phyloP scores from a whole-genome alignment of 2,888 invertebrate species.

The Tachina grossa region DNA sequence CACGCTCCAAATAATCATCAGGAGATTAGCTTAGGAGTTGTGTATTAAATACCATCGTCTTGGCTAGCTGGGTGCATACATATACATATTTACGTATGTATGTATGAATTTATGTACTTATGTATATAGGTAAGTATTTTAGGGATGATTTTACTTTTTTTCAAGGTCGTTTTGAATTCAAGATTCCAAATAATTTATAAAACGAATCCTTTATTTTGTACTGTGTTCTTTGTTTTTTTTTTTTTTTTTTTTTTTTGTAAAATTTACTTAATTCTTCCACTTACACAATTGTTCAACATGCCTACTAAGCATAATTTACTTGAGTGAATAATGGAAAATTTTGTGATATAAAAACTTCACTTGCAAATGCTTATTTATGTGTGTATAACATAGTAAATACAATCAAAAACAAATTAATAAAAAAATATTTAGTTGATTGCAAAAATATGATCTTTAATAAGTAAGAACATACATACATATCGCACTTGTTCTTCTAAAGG shows the following conservation, averaged over 20 bases:
- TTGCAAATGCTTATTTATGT: not conserved
- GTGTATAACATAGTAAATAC: not conserved
- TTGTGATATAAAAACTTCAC: constrained; percentile 48
- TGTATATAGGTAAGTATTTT: not conserved
- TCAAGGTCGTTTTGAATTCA: constrained; percentile 34
- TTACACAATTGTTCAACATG: constrained; percentile 24
- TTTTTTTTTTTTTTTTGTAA: constrained; percentile 9
- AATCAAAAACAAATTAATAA: constrained; percentile 12
- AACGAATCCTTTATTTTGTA: constrained; percentile 44
- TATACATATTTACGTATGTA: too few species aligned
- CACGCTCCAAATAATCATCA: too few species aligned
- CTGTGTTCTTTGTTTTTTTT: constrained; percentile 27
- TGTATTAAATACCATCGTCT: too few species aligned
- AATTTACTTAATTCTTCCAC: constrained; percentile 39
- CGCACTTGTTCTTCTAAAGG: not conserved
- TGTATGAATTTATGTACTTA: too few species aligned
- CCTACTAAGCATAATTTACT: constrained; percentile 50
- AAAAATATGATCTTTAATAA: constrained; percentile 36
- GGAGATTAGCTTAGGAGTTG: too few species aligned
- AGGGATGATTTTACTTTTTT: not conserved
- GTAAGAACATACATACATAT: not conserved
- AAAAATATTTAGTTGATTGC: constrained; percentile 6
- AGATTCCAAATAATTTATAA: not conserved
- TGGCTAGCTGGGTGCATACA: too few species aligned
- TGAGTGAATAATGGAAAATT: constrained; percentile 57